phyloP scores from a whole-genome alignment of 2,888 invertebrate species.

The Heliconius aoede region DNA sequence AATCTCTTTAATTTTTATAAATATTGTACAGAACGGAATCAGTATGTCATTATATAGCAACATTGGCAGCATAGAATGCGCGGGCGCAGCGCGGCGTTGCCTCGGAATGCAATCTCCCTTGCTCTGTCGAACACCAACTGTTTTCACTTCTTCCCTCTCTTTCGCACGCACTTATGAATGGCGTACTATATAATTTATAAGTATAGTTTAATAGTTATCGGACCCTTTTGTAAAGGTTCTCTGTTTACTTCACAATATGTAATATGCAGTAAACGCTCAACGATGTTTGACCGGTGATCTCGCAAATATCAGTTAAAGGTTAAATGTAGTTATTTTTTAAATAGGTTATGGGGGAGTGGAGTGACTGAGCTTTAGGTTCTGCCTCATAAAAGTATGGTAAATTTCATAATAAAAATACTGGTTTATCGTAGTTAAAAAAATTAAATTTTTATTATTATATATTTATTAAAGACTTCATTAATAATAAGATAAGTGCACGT shows the following conservation, averaged over 20 bases:
- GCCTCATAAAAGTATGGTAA: neutral
- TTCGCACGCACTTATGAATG: conserved; percentile 76
- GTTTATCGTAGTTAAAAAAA: too few species aligned
- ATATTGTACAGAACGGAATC: conserved; percentile 16
- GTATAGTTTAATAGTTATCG: conserved; percentile 60
- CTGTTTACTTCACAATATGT: conserved; percentile 54
- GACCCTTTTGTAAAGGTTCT: conserved; percentile 59
- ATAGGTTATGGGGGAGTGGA: neutral
- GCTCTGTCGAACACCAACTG: conserved; percentile 71
- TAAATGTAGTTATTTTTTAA: neutral
- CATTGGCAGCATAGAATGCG: conserved; percentile 52
- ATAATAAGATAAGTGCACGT: too few species aligned
- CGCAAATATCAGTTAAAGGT: neutral
- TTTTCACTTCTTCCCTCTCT: conserved; percentile 71
- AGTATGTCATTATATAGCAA: conserved; percentile 45
- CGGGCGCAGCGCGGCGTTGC: conserved; percentile 55
- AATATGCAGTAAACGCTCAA: conserved; percentile 18
- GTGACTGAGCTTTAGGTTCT: neutral
- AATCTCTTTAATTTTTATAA: neutral
- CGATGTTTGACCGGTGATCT: conserved; percentile 27
- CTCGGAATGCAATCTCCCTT: conserved; percentile 80
- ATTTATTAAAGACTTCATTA: too few species aligned
- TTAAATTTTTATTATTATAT: too few species aligned
- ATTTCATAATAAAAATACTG: too few species aligned
- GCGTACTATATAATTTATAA: conserved; percentile 66